Evolutionary conservation across 2,888 invertebrate species (phyloP).

Genomic region (Pristionchus arcanus): DNA sequence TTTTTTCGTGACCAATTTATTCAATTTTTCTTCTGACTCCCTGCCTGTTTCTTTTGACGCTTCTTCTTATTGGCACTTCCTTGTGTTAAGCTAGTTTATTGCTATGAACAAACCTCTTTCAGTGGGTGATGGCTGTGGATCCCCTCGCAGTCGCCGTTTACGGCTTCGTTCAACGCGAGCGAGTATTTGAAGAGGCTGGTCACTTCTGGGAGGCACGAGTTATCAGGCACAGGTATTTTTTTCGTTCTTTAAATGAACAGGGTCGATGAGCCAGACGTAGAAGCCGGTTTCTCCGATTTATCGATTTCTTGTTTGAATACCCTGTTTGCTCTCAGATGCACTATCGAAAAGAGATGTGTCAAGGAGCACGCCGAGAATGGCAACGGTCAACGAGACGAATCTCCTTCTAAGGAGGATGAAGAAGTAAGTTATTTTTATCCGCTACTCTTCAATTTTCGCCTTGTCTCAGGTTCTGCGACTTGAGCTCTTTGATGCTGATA

Average conservation of each 20-base stretch:
- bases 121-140: constrained; percentile 53
- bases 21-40: too few species aligned
- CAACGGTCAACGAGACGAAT: constrained; percentile 1
- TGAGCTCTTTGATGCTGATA: constrained; percentile 73
- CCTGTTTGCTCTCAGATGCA: constrained; percentile 16
- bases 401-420: constrained; percentile 45
- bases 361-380: constrained; percentile 52
- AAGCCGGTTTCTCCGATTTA: neutral
- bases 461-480: constrained; percentile 43
- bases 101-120: neutral
- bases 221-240: constrained; percentile 65
- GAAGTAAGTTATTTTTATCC: neutral
- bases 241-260: neutral
- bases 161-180: constrained; percentile 65
- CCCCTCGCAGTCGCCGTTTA: constrained; percentile 66
- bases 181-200: constrained; percentile 71
- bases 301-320: neutral
- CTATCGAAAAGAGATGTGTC: constrained; percentile 50
- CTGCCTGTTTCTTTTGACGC: too few species aligned
- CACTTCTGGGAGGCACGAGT: constrained; percentile 69
- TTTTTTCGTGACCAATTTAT: too few species aligned
- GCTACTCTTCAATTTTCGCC: neutral
- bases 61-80: neutral
- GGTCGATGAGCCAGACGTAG: neutral
- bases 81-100: neutral